Base-by-base conservation (phyloP, 2,888 invertebrate species). In the Agonopterix heracliana region DNA sequence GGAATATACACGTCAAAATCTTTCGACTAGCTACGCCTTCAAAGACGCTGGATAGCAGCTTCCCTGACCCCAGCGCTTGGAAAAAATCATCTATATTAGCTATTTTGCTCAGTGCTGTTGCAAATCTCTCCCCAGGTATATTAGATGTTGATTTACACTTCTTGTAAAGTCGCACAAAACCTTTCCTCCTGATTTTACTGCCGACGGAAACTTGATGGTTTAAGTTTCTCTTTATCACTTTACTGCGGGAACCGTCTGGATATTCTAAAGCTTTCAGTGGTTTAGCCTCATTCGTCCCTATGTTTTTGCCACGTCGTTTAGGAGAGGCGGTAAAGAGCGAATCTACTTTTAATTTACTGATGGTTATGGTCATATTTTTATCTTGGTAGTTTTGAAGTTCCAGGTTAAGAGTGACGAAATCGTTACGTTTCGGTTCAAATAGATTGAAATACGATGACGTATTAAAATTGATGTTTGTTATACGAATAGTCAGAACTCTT, bases 81-180 rank as follows among this genome's bases (percentile, higher is more conserved):
- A 79, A 74, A 54, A 87, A 86, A n/a, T 84, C 81, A 1, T 84
- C 78, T n/a, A 81, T 51, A 57, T 67, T 78, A 1, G 55, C 61
- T 44, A 86, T 78, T 68, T 74, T 76, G 55, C 58, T 64, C 11
- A 87, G 54, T 50, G 68, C 54, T 9, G 68, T 77, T 45, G 54
- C 59, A 41, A 3, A 13, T 46, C 40, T 38, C 40, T 46, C 45
- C 41, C 50, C 60, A 1, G 61, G 53, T 51, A 77, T 65, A 45
- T 71, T 74, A 1, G 74, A 69, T 7, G 74, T 68, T 0, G 76
- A 80, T 63, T 80, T 82, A 52, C 75, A 80, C 66, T 80, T 85
- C 54, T 67, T 81, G 46, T 77, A 72, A 12, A 78, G 63, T 55
- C 57, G 80, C 3, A 63, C 55, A 52, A 62, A 81, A 35, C 63